Base-by-base conservation (phyloP, 2,113 vertebrate species). In the Pteruthius melanotis region DNA sequence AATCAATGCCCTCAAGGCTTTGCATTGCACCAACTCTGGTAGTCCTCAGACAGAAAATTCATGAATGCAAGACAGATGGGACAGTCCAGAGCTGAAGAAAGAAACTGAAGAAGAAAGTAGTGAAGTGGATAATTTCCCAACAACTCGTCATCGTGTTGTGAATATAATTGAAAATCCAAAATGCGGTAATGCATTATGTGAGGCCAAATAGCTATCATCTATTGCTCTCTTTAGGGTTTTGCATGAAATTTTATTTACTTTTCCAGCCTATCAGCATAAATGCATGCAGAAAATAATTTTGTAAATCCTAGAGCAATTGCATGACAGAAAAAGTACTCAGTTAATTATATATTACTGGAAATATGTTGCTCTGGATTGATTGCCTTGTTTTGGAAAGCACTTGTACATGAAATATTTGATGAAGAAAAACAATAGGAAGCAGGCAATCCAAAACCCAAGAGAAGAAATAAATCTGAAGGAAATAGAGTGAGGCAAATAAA, bases 331-430 rank as follows among this genome's bases (percentile, higher is more conserved):
- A 91, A 69, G n/a, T 85, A 63, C 71, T 56, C 40, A 39, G 90
- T 87, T 93, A 91, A 85, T 96, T 93, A 79, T 93, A 76, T 89
- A 87, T 79, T 88, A 50, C 75, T 85, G 54, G 59, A 95, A 94
- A 91, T 94, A 87, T 27, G 59, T 91, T 91, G 54, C 70, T 93
- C 63, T 87, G 87, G 70, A 91, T 94, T 95, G 71, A 95, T 96
- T 88, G 70, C 47, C 63, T 86, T 95, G 76, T 93, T 95, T 95
- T 94, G 79, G 57, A 93, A 97, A 94, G 74, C 78, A 85, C 70
- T 94, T 87, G 45, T 85, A 82, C 76, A 64, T 88, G 82, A 95
- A 94, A 93, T 94, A 85, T 77, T 90, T 95, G 70, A 93, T 91
- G 87, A 93, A 95, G 15, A 85, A 69, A 66, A 91, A 77, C 87